Evolutionary conservation across 1,140 invertebrate species (phyloP), one percentile per base, ranked within the genome.

Genomic region (Drosophila virilis): DNA sequence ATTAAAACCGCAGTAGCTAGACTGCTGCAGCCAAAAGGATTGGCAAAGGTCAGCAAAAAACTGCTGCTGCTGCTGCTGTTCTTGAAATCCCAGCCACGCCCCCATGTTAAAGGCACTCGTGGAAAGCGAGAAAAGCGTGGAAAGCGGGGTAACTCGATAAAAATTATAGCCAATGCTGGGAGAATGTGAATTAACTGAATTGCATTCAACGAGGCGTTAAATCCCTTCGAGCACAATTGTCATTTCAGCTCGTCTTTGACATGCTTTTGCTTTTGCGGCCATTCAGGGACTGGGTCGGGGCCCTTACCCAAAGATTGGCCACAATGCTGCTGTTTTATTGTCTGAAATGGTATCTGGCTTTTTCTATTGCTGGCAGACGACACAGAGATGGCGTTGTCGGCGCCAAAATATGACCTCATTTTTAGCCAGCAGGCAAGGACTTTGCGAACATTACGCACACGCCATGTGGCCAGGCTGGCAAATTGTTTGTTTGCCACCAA

Each of bases 341-440:
- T 54, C 40, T 2, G 32, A 9, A 35, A 15, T 38, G 61, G 38
- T 38, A 32, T 35, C 28, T 55, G 38, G 42, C n/a, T 22, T 8
- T 42, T 15, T 35, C 32, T 54, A 12, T 57, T 48, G n/a, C 10
- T 9, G 1, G 51, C 69, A 64, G 70, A 61, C 65, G 15, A 8
- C 4, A 45, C 66, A 64, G 64, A 66, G 66, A 84, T 80, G 61
- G 66, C 69, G 62, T 58, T 55, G 78, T 35, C 78, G 79, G 55
- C 81, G 80, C 81, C 78, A 64, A 85, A 85, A 85, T 85, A 88
- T 85, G 82, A 85, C 82, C 82, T 85, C 83, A 85, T 85, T 85
- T 77, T 37, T 15, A n/a, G 61, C 45, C 40, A 35, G 33, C 33
- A 67, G 50, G 15, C 45, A 45, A 17, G 33, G 1, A 50, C 33